These are phyloP conservation scores for Riparia riparia DNA, from an alignment of 2,113 vertebrate genomes.

Conservation along the genomic window DNA sequence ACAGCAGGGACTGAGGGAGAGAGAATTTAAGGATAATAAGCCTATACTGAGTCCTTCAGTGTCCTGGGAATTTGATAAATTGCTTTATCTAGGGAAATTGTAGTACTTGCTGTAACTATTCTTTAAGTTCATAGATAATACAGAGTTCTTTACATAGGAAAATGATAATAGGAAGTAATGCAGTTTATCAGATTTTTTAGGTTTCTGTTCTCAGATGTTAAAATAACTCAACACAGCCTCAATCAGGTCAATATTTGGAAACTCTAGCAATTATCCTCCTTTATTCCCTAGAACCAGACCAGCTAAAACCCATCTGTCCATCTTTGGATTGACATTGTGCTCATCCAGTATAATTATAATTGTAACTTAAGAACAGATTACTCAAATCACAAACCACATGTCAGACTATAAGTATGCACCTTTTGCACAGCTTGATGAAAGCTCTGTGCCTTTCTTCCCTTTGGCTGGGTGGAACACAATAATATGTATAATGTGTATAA, in stretches of 20 bases:
- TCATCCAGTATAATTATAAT: constrained; percentile 65
- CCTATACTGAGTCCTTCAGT: not conserved
- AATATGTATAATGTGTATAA: constrained; percentile 1
- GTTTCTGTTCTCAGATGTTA: not conserved
- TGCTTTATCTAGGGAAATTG: not conserved
- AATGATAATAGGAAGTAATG: not conserved
- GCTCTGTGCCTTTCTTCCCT: not conserved
- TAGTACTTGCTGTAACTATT: not conserved
- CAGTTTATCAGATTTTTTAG: not conserved
- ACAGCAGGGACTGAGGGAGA: not conserved
- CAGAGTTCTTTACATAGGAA: not conserved
- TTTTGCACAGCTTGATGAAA: not conserved
- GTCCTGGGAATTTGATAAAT: not conserved
- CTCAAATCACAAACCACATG: constrained; percentile 45
- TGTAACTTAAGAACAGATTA: constrained; percentile 59
- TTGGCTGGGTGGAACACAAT: not conserved
- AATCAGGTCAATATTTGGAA: constrained; percentile 45
- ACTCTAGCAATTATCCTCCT: constrained; percentile 51
- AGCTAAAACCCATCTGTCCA: constrained; percentile 59
- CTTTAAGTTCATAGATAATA: not conserved
- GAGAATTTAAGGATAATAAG: not conserved
- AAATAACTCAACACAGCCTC: not conserved
- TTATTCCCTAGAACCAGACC: constrained; percentile 16
- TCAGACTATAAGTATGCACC: not conserved
- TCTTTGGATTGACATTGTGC: constrained; percentile 15